phyloP scores from a whole-genome alignment of 2,797 vertebrate genomes.

The Scolopax bukidnonensis region DNA sequence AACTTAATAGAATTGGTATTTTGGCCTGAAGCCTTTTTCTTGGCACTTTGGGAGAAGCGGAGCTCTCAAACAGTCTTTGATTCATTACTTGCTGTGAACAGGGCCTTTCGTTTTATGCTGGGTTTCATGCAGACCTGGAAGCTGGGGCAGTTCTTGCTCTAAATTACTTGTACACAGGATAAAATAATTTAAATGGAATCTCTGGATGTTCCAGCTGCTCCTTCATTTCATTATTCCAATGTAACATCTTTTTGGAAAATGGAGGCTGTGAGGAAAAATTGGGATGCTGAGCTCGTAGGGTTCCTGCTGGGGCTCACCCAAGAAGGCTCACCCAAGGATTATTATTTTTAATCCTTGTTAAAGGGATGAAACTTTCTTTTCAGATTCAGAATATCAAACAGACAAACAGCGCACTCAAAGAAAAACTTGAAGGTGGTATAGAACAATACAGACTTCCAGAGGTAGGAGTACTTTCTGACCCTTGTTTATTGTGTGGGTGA shows the following conservation, averaged over 20 bases:
- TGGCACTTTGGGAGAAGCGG: not conserved
- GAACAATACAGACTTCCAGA: slow-evolving; percentile 87
- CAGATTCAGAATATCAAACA: slow-evolving; percentile 96
- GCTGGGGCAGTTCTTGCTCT: not conserved
- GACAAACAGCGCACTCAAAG: slow-evolving; percentile 89
- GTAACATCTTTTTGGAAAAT: not conserved
- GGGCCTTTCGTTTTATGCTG: not conserved
- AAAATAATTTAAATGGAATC: not conserved
- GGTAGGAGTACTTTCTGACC: slow-evolving; percentile 73
- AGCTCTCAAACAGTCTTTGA: slow-evolving; percentile 23
- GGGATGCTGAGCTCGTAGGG: not conserved
- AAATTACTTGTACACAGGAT: not conserved
- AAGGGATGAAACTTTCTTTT: slow-evolving; percentile 24
- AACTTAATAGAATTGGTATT: slow-evolving; percentile 53
- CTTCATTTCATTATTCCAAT: not conserved
- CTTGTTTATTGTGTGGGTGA: not conserved
- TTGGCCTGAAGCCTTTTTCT: slow-evolving; percentile 43
- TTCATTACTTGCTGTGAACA: slow-evolving; percentile 23
- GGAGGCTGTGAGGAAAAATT: not conserved
- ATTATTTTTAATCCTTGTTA: not conserved
- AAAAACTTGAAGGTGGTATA: slow-evolving; percentile 88
- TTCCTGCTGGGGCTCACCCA: not conserved
- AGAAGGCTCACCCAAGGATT: not conserved
- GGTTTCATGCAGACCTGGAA: not conserved
- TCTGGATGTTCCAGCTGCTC: not conserved